Evolutionary conservation across 2,113 vertebrate genomes (phyloP), one percentile per base, ranked within the genome.

Genomic region (Petaurus breviceps): DNA sequence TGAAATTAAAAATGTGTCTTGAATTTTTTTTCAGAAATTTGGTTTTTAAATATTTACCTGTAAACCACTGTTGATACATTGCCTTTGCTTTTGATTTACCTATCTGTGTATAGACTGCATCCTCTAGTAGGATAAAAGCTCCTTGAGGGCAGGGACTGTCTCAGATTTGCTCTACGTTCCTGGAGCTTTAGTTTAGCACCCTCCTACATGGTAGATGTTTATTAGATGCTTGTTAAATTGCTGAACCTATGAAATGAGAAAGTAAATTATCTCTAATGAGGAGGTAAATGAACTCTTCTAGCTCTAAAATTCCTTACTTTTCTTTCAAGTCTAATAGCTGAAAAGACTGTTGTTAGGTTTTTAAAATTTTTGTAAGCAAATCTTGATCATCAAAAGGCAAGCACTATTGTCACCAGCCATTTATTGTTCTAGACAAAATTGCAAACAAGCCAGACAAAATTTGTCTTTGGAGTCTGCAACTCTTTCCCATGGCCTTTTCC

Each of bases 291-390:
- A 31, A 14, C 9, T 61, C 57, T 77, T 77, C 16, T 77, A n/a
- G 37, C 68, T 77, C 31, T 77, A n/a, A 77, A 77, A n/a, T 77
- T 77, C 37, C 61, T 77, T 77, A 19, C 14, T 77, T 77, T n/a
- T 28, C 28, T 93, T 89, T 96, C 49, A 50, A 90, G 84, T 92
- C n/a, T 95, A 84, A 54, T 46, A 46, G 91, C 14, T 84, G 90
- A 47, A 94, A 2, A 94, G 51, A 53, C 53, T 84, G 84, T 26
- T 55, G 90, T 43, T 55, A 95, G 89, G 53, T 51, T 84, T 89
- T 93, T 25, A 24, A 68, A 68, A 93, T 53, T 91, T 92, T 94
- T 89, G 25, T 28, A 51, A 77, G 37, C 89, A 53, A 14, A 19
- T 3, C 90, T 95, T 92, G 22, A 4, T 93, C 91, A 68, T 55